These are phyloP conservation scores for Fringilla coelebs DNA, from an alignment of 2,797 vertebrate genomes.

Conservation along the genomic window DNA sequence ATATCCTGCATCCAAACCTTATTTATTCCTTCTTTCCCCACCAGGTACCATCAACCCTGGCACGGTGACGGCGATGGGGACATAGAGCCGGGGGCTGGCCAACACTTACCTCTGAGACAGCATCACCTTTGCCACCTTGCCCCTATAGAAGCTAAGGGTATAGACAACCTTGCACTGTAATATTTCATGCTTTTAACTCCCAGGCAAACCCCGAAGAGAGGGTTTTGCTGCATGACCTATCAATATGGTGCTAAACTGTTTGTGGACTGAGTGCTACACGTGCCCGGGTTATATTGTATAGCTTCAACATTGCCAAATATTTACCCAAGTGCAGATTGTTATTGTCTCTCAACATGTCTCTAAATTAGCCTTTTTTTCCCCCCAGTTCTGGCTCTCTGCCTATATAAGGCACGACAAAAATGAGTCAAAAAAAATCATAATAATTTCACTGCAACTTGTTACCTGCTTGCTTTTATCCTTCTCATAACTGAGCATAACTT, in stretches of 20 bases:
- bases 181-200: slow-evolving; percentile 75
- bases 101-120: slow-evolving; percentile 78
- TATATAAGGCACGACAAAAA: background rate
- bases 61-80: slow-evolving; percentile 74
- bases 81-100: slow-evolving; percentile 73
- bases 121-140: slow-evolving; percentile 66
- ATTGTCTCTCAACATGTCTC: background rate
- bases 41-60: slow-evolving; percentile 72
- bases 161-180: slow-evolving; percentile 85
- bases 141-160: slow-evolving; percentile 77
- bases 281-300: slow-evolving; percentile 69
- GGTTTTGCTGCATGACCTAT: slow-evolving; percentile 78
- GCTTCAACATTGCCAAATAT: slow-evolving; percentile 43
- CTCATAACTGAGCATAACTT: slow-evolving; percentile 33
- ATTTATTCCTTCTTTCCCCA: background rate
- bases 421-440: background rate
- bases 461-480: slow-evolving; percentile 50
- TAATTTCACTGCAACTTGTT: slow-evolving; percentile 36
- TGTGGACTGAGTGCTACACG: slow-evolving; percentile 70
- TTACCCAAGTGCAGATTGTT: slow-evolving; percentile 45
- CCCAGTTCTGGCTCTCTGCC: background rate
- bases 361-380: background rate
- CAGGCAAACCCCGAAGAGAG: slow-evolving; percentile 59
- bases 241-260: slow-evolving; percentile 88
- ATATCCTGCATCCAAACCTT: background rate